Evolutionary conservation across 2,888 invertebrate genomes (phyloP).

Genomic region (Melanchra persicariae): DNA sequence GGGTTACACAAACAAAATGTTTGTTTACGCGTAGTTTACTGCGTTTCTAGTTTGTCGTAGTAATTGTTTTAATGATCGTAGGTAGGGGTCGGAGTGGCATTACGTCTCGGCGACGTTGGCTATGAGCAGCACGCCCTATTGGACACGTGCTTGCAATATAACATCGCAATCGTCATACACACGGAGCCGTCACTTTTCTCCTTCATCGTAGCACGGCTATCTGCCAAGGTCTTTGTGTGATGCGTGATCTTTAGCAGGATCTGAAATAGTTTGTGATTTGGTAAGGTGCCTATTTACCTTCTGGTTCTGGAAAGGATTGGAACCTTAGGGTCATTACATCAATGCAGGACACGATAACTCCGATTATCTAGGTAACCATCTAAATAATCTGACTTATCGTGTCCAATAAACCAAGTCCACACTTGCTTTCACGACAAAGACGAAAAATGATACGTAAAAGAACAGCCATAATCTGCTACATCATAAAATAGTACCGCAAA

Average conservation of each 20-base stretch:
- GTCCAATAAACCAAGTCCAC: background rate
- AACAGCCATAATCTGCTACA: constrained; percentile 45
- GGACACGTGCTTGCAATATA: constrained; percentile 51
- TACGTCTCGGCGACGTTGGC: constrained; percentile 56
- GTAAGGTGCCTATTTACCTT: too few relatives aligned
- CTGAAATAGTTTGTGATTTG: too few relatives aligned
- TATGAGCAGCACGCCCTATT: constrained; percentile 31
- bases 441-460: constrained; percentile 12
- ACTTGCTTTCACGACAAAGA: constrained; percentile 1
- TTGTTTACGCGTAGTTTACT: constrained; percentile 68
- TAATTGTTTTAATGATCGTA: constrained; percentile 76
- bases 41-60: constrained; percentile 71
- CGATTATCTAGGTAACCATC: too few relatives aligned
- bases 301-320: background rate
- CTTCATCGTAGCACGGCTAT: constrained; percentile 23
- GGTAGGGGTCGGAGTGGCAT: constrained; percentile 69
- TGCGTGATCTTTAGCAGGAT: background rate
- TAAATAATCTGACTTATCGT: background rate
- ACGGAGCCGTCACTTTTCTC: constrained; percentile 34
- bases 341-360: too few relatives aligned
- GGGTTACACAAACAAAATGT: constrained; percentile 71
- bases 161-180: constrained; percentile 21
- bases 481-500: constrained; percentile 55
- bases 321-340: background rate
- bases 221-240: constrained; percentile 10